Conservation (phyloP, 1,140 invertebrate species). For the Araneus ventricosus region DNA sequence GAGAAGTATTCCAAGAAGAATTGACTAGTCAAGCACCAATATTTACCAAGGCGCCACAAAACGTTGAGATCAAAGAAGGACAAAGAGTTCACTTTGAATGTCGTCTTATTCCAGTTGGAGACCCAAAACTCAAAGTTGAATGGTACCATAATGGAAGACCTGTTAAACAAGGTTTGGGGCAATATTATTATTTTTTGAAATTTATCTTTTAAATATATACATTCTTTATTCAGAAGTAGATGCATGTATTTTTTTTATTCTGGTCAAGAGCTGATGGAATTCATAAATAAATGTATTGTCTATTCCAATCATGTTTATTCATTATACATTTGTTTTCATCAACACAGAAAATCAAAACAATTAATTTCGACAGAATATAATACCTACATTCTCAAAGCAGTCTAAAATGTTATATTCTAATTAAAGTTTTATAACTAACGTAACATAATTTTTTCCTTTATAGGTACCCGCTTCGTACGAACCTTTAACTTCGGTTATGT, state of each 20-base stretch:
- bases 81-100: constrained; percentile 98
- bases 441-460: neutral
- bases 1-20: constrained; percentile 85
- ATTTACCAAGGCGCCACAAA: constrained; percentile 94
- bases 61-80: constrained; percentile 95
- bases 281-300: no score
- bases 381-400: no score
- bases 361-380: no score
- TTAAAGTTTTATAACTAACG: neutral
- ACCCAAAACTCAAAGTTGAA: constrained; percentile 97
- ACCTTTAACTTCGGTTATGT: constrained; percentile 97
- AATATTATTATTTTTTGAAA: neutral
- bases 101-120: constrained; percentile 96
- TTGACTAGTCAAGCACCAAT: constrained; percentile 92
- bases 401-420: no score
- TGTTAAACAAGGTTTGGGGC: constrained; percentile 83
- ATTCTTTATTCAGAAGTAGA: no score
- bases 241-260: no score
- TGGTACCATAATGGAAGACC: constrained; percentile 97
- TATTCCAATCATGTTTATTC: no score
- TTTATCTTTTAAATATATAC: no score
- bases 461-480: constrained; percentile 92
- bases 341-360: no score
- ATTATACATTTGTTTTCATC: no score
- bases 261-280: no score